phyloP scores from a whole-genome alignment of 2,113 vertebrate species.

The Alexandromys fortis region DNA sequence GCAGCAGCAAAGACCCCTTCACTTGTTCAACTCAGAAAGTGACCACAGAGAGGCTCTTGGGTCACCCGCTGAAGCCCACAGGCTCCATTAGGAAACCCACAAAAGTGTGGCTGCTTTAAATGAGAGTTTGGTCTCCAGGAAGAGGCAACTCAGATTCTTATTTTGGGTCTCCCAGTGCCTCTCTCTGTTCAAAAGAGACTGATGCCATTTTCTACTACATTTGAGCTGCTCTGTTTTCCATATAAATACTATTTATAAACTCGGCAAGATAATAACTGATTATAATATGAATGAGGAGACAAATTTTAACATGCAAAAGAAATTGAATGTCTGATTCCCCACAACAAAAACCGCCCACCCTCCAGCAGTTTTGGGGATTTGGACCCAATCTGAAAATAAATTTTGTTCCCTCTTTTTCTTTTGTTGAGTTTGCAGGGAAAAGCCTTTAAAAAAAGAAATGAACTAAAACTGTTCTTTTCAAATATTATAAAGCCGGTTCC shows the following conservation, averaged over 20 bases:
- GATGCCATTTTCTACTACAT: not conserved
- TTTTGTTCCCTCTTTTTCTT: slow-evolving; percentile 44
- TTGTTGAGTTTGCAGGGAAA: slow-evolving; percentile 49
- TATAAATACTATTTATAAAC: slow-evolving; percentile 70
- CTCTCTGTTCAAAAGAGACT: slow-evolving; percentile 16
- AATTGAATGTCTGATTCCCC: slow-evolving; percentile 28
- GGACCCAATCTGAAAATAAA: slow-evolving; percentile 51
- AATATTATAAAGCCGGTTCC: not conserved
- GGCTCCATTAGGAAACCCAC: not conserved
- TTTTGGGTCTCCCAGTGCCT: not conserved
- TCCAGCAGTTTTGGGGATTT: slow-evolving; percentile 62
- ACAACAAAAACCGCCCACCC: slow-evolving; percentile 56
- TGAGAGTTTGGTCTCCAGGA: not conserved
- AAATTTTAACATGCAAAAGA: slow-evolving; percentile 52
- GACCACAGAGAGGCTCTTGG: not conserved
- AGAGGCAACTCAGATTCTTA: not conserved
- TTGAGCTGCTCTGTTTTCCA: slow-evolving; percentile 64
- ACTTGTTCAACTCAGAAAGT: not conserved
- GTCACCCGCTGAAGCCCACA: not conserved
- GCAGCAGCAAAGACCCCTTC: not conserved
- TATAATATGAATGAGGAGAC: slow-evolving; percentile 66
- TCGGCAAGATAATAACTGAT: slow-evolving; percentile 28
- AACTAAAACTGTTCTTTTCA: slow-evolving; percentile 24
- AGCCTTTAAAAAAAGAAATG: not conserved
- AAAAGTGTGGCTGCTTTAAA: not conserved